Conservation (phyloP, 2,797 vertebrate genomes). For the Chanos chanos region DNA sequence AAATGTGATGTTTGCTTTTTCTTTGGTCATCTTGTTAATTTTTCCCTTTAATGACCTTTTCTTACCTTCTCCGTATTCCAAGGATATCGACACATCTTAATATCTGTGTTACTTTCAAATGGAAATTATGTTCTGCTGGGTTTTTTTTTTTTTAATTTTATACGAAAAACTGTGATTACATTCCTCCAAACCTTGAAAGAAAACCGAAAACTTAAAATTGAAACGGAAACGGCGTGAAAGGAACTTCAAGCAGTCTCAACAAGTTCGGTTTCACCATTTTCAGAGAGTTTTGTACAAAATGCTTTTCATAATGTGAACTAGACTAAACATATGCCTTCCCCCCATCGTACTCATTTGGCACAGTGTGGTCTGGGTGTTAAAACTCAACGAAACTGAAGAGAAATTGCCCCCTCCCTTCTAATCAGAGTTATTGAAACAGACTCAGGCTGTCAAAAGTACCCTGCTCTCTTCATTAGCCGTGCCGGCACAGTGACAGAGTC, state of each 20-base stretch:
- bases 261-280: too few relatives aligned
- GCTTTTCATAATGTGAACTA: too few relatives aligned
- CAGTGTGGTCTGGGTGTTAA: too few relatives aligned
- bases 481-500: slow-evolving; percentile 47
- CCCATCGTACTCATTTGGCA: too few relatives aligned
- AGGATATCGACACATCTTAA: slow-evolving; percentile 73
- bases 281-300: too few relatives aligned
- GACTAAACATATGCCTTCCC: too few relatives aligned
- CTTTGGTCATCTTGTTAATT: slow-evolving; percentile 69
- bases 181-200: slow-evolving; percentile 66
- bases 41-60: slow-evolving; percentile 71
- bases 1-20: slow-evolving; percentile 65
- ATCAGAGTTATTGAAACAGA: slow-evolving; percentile 31
- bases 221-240: too few relatives aligned
- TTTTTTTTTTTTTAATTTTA: slow-evolving; percentile 61
- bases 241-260: too few relatives aligned
- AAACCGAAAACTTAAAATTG: too few relatives aligned
- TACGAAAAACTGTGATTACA: slow-evolving; percentile 60
- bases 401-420: slow-evolving; percentile 25
- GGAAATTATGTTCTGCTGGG: slow-evolving; percentile 55
- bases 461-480: slow-evolving; percentile 62
- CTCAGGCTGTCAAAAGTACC: slow-evolving; percentile 48
- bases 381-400: too few relatives aligned
- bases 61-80: slow-evolving; percentile 64
- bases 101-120: slow-evolving; percentile 68